These are phyloP conservation scores for Drosophila quasianomalipes DNA, from an alignment of 2,888 invertebrate species.

Conservation along the genomic window DNA sequence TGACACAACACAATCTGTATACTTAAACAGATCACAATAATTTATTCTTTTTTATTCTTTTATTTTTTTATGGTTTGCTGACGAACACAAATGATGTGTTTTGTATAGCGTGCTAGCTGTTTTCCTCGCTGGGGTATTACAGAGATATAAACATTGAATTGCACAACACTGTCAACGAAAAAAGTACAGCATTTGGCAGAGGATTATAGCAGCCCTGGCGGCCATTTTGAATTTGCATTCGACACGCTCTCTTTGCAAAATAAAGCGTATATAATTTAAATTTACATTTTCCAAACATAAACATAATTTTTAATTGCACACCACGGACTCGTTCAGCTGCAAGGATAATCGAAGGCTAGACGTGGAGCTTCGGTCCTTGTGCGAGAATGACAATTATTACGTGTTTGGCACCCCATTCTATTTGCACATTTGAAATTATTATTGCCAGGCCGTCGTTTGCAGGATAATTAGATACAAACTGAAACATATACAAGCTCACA, in stretches of 20 bases:
- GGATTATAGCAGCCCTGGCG: background rate
- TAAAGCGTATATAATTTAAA: constrained; percentile 45
- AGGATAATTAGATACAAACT: constrained; percentile 49
- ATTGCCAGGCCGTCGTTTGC: constrained; percentile 43
- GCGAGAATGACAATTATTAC: constrained; percentile 27
- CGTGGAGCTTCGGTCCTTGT: constrained; percentile 8
- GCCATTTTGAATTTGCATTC: constrained; percentile 9
- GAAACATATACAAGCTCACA: constrained; percentile 2
- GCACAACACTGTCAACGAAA: background rate
- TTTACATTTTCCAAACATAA: constrained; percentile 63
- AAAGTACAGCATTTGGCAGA: background rate
- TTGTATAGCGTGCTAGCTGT: background rate
- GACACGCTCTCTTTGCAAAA: constrained; percentile 1
- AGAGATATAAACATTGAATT: background rate
- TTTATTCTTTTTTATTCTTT: background rate
- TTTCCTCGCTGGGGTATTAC: background rate
- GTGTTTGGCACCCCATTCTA: constrained; percentile 61
- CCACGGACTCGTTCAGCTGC: constrained; percentile 56
- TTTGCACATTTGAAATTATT: constrained; percentile 49
- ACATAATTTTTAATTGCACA: constrained; percentile 74
- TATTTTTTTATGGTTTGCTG: background rate
- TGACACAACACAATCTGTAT: background rate
- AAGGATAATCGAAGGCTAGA: constrained; percentile 50
- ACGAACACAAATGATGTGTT: background rate
- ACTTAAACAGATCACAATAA: background rate